Percentiles rank a stretch among this genome's conserved stretches.
phyloP scores from a whole-genome alignment of 2,888 invertebrate species.

The Drosophila subquinaria region DNA sequence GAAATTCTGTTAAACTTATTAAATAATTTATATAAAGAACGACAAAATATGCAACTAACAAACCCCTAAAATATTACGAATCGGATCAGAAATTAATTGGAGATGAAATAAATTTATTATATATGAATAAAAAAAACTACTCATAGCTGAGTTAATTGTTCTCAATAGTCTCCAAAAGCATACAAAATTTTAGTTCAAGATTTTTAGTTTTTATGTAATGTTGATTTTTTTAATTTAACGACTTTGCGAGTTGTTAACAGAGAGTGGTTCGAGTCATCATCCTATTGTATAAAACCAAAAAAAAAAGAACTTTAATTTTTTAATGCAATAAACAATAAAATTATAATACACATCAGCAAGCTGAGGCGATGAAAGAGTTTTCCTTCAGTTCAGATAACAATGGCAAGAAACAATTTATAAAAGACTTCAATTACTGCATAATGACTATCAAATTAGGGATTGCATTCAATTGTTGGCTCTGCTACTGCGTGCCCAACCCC shows the following conservation, averaged over 20 bases:
- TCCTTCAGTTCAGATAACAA: neutral
- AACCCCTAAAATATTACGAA: constrained; percentile 68
- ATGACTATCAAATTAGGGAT: constrained; percentile 38
- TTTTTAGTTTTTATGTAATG: constrained; percentile 45
- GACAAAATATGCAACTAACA: constrained; percentile 67
- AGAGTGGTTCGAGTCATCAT: constrained; percentile 76
- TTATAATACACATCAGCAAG: constrained; percentile 31
- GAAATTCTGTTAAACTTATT: constrained; percentile 77
- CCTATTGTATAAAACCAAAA: constrained; percentile 53
- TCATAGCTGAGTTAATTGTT: constrained; percentile 47
- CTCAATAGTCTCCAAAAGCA: constrained; percentile 26
- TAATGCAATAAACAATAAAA: constrained; percentile 42
- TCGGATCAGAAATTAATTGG: constrained; percentile 67
- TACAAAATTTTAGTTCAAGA: constrained; percentile 47
- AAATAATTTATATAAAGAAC: constrained; percentile 66
- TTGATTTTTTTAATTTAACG: constrained; percentile 45
- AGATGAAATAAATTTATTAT: constrained; percentile 63
- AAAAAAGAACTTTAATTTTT: constrained; percentile 23
- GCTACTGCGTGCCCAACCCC: constrained; percentile 33
- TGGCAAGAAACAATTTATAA: constrained; percentile 36
- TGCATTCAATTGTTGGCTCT: constrained; percentile 26
- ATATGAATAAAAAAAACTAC: constrained; percentile 24
- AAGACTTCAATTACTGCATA: constrained; percentile 38
- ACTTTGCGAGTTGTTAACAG: constrained; percentile 42
- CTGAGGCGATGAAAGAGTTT: constrained; percentile 19